Conservation (phyloP, 2,113 vertebrate genomes). For the Alligator sinensis region DNA sequence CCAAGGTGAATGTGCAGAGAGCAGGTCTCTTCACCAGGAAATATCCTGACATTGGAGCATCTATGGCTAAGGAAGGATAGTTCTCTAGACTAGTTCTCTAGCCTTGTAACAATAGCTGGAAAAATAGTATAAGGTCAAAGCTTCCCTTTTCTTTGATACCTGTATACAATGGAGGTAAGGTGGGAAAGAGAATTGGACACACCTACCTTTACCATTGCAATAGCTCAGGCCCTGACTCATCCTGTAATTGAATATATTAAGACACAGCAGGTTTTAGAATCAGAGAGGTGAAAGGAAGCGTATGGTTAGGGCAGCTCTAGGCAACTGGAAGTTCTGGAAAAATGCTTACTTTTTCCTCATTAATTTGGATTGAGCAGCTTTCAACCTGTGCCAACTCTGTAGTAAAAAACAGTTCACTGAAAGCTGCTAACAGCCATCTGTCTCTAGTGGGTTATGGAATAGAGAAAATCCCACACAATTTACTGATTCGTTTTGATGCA, state of each 20-base stretch:
- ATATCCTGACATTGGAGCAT: not conserved
- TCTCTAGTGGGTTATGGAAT: too few relatives aligned
- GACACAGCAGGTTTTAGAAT: not conserved
- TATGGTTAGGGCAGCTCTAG: not conserved
- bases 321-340: not conserved
- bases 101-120: not conserved
- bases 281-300: not conserved
- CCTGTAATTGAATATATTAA: not conserved
- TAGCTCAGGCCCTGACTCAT: not conserved
- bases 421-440: slow-evolving; percentile 19
- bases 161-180: not conserved
- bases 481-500: too few relatives aligned
- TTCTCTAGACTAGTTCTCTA: too few relatives aligned
- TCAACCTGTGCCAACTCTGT: not conserved
- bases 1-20: not conserved
- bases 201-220: not conserved
- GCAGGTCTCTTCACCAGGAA: not conserved
- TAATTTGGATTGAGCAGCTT: not conserved
- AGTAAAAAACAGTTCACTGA: slow-evolving; percentile 12
- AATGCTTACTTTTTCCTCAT: not conserved
- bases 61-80: not conserved
- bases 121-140: not conserved
- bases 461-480: too few relatives aligned
- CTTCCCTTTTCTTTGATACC: not conserved
- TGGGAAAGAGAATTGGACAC: not conserved